Percentiles rank a stretch among this genome's conserved stretches.
phyloP scores from a whole-genome alignment of 1,140 invertebrate species.

The Caenorhabditis inopinata region DNA sequence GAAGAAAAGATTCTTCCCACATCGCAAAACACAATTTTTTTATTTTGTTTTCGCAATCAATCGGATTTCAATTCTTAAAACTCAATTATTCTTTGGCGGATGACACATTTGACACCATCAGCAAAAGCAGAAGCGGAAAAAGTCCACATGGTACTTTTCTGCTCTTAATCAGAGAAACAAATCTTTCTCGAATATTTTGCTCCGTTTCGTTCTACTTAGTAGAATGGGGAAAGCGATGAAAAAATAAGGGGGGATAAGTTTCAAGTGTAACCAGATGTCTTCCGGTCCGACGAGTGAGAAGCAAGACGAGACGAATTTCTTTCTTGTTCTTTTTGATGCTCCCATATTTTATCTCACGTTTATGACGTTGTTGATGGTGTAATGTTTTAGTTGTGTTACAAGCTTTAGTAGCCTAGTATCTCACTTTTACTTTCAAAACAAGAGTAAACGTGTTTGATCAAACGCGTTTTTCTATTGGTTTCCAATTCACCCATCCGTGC shows the following conservation, averaged over 20 bases:
- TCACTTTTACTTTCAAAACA: not conserved
- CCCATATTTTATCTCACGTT: conserved; percentile 22
- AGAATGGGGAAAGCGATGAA: not conserved
- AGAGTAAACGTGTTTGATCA: not conserved
- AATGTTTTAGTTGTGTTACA: conserved; percentile 22
- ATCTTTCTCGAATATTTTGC: not conserved
- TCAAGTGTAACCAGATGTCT: conserved; percentile 30
- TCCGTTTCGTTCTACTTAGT: not conserved
- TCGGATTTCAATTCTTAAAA: not conserved
- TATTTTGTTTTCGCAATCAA: not conserved
- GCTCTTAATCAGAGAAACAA: not conserved
- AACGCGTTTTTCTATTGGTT: not conserved
- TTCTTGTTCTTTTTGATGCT: not conserved
- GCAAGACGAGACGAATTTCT: not conserved
- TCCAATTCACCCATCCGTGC: not conserved
- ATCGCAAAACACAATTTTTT: not conserved
- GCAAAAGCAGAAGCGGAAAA: not conserved
- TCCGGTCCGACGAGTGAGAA: not conserved
- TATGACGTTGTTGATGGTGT: conserved; percentile 31
- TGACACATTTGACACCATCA: not conserved
- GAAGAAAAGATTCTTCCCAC: not conserved
- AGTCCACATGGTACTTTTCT: not conserved
- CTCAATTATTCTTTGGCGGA: not conserved
- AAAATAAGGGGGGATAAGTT: not conserved
- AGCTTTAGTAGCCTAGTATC: not conserved